phyloP scores from a whole-genome alignment of 2,888 invertebrate genomes.

The Nezara viridula region DNA sequence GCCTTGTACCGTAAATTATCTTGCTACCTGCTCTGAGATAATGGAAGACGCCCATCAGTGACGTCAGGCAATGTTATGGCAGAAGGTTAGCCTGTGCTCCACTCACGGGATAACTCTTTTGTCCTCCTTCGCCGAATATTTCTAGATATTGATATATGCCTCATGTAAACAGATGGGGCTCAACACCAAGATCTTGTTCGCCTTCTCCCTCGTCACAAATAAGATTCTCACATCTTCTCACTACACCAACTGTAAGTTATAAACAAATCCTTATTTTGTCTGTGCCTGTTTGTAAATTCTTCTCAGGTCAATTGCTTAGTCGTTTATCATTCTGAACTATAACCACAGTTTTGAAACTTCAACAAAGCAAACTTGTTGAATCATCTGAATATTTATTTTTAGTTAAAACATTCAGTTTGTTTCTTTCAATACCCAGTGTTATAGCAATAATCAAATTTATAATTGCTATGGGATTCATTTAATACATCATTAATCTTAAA shows the following conservation, averaged over 20 bases:
- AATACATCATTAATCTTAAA: too few species aligned
- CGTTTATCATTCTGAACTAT: neutral
- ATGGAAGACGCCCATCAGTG: constrained; percentile 43
- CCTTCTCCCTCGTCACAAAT: constrained; percentile 59
- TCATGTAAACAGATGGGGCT: constrained; percentile 56
- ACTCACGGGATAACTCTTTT: constrained; percentile 2
- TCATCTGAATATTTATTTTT: neutral
- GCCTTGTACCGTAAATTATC: neutral
- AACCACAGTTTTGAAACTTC: neutral
- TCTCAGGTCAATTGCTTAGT: neutral
- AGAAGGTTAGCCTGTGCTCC: constrained; percentile 12
- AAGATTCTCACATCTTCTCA: constrained; percentile 59
- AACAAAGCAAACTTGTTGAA: neutral
- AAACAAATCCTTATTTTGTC: neutral
- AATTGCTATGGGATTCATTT: too few species aligned
- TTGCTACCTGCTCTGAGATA: constrained; percentile 14
- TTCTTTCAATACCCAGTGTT: too few species aligned
- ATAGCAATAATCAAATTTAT: too few species aligned
- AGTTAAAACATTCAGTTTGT: neutral
- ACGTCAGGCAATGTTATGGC: constrained; percentile 43
- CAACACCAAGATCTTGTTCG: constrained; percentile 59
- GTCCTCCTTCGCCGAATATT: neutral
- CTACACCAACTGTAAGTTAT: constrained; percentile 61
- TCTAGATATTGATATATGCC: neutral
- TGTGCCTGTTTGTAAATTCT: neutral